Percentiles rank a stretch among this genome's conserved stretches.
These are phyloP conservation scores for Campoletis raptor DNA, from an alignment of 2,888 invertebrate genomes.

Conservation along the genomic window DNA sequence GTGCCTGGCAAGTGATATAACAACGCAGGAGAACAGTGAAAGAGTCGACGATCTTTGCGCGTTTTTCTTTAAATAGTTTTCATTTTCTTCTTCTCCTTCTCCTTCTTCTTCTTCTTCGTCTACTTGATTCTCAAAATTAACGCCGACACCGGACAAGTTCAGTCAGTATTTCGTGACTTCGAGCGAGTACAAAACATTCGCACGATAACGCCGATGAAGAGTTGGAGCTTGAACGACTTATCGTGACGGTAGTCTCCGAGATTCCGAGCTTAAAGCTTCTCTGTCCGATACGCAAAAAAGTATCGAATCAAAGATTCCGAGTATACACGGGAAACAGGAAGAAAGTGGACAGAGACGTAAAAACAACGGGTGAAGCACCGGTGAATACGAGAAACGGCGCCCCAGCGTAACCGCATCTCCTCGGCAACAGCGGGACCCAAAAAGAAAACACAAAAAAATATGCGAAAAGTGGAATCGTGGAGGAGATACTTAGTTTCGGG, in stretches of 20 bases:
- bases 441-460: conserved; percentile 32
- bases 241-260: conserved; percentile 12
- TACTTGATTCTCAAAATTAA: conserved; percentile 2
- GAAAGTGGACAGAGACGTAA: conserved; percentile 2
- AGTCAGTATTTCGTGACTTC: neutral
- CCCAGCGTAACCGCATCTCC: neutral
- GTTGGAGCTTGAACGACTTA: neutral
- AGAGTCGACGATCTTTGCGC: conserved; percentile 12
- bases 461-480: conserved; percentile 52
- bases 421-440: neutral
- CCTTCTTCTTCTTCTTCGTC: neutral
- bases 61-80: conserved; percentile 22
- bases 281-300: conserved; percentile 10
- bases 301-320: conserved; percentile 1
- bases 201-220: conserved; percentile 21
- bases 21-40: conserved; percentile 30
- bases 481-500: conserved; percentile 39
- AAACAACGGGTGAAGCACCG: neutral
- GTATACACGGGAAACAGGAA: conserved; percentile 9
- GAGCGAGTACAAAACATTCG: neutral
- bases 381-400: conserved; percentile 2
- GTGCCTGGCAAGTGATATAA: conserved; percentile 35
- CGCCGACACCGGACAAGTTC: neutral
- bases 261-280: neutral
- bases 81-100: conserved; percentile 2